phyloP scores from a whole-genome alignment of 2,797 vertebrate genomes.

The Mareca penelope region DNA sequence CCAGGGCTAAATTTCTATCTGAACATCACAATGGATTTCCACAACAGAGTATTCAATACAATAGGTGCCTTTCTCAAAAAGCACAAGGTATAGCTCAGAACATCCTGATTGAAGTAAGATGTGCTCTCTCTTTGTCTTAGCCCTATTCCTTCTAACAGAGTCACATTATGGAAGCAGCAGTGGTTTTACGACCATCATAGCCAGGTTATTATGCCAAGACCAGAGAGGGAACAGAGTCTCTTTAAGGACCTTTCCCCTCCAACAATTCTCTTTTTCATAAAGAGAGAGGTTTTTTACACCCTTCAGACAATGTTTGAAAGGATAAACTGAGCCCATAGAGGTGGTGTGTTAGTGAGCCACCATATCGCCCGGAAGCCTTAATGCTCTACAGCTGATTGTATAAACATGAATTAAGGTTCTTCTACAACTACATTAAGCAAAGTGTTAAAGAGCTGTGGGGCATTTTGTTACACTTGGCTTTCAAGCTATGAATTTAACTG shows the following conservation, averaged over 20 bases:
- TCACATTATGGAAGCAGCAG: neutral
- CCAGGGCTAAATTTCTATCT: neutral
- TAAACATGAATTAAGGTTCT: slow-evolving; percentile 65
- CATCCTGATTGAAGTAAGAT: neutral
- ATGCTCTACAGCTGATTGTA: slow-evolving; percentile 29
- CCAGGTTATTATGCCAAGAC: neutral
- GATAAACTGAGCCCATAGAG: slow-evolving; percentile 16
- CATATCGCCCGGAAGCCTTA: slow-evolving; percentile 5
- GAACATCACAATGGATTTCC: neutral
- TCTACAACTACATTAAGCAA: slow-evolving; percentile 57
- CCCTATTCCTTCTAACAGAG: neutral
- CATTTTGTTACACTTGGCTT: slow-evolving; percentile 59
- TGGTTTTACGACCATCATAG: neutral
- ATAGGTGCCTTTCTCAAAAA: neutral
- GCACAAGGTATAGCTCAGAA: neutral
- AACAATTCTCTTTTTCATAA: neutral
- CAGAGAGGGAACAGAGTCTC: neutral
- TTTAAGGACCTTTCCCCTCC: neutral
- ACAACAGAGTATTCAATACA: neutral
- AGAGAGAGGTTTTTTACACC: neutral
- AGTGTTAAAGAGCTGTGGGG: slow-evolving; percentile 58
- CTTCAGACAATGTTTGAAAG: neutral
- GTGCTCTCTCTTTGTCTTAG: neutral
- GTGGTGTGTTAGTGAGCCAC: neutral
- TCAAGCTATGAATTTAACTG: slow-evolving; percentile 64